Conservation (phyloP, 2,113 vertebrate genomes). For the Piliocolobus tephrosceles region DNA sequence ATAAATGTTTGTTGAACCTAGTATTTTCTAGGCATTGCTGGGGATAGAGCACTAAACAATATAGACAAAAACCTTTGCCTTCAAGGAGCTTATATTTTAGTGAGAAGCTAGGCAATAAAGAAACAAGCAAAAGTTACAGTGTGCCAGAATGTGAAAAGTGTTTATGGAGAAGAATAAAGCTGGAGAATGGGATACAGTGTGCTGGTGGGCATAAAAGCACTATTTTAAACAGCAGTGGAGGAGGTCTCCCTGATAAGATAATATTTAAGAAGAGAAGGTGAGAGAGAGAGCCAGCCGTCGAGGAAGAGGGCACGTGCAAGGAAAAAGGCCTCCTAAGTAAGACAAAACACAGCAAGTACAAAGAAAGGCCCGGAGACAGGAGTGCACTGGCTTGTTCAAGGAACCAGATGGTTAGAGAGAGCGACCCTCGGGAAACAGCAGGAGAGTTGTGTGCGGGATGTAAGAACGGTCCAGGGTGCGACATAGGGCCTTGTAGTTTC, state of each 20-base stretch:
- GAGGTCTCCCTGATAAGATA: not conserved
- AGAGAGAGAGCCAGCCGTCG: not conserved
- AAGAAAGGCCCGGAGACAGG: not conserved
- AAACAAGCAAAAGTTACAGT: not conserved
- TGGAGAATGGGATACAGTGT: not conserved
- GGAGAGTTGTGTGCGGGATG: not conserved
- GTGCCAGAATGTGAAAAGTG: not conserved
- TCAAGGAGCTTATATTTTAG: not conserved
- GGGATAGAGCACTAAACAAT: not conserved
- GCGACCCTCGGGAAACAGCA: rapidly evolving
- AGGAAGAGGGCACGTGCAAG: not conserved
- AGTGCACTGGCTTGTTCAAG: not conserved
- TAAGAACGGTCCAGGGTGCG: rapidly evolving
- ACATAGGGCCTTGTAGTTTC: rapidly evolving
- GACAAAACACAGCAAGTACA: not conserved
- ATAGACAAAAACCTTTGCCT: not conserved
- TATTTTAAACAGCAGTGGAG: not conserved
- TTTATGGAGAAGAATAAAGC: not conserved
- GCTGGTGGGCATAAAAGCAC: not conserved
- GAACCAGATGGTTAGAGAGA: not conserved
- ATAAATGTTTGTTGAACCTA: not conserved
- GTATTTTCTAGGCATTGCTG: not conserved
- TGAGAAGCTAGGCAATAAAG: not conserved
- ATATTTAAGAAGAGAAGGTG: not conserved
- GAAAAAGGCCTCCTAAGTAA: not conserved